Conservation (phyloP, 2,113 vertebrate genomes). For the Rhipidura dahli region DNA sequence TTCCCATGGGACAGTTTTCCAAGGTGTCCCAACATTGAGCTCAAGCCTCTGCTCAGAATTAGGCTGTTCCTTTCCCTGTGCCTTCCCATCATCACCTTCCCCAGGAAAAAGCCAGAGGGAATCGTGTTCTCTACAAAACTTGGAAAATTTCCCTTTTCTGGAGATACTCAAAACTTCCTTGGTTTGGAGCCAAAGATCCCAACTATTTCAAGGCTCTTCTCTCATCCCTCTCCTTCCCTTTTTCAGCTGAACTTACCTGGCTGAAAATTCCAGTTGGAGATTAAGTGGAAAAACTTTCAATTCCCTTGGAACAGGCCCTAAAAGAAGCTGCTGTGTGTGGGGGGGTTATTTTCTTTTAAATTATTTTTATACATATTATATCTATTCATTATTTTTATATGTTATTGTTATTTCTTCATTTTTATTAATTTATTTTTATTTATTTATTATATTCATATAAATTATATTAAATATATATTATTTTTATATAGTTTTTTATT, state of each 20-base stretch:
- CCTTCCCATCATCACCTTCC: background rate
- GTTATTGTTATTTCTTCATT: too few relatives aligned
- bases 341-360: background rate
- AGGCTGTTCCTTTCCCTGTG: background rate
- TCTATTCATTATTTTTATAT: too few relatives aligned
- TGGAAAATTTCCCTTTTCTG: background rate
- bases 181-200: background rate
- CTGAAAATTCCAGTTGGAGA: background rate
- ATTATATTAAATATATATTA: background rate
- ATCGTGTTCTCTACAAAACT: background rate
- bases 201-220: background rate
- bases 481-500: too few relatives aligned
- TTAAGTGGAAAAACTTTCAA: background rate
- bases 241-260: background rate
- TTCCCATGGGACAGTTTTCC: background rate
- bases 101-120: background rate
- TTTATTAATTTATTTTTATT: background rate
- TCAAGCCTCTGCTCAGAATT: background rate
- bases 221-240: background rate
- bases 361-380: background rate
- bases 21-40: accelerated
- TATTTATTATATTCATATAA: background rate
- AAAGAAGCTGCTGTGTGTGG: background rate
- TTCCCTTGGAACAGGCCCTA: background rate
- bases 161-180: background rate